Evolutionary conservation across 2,797 vertebrate genomes (phyloP).

Genomic region (Alectoris magna): DNA sequence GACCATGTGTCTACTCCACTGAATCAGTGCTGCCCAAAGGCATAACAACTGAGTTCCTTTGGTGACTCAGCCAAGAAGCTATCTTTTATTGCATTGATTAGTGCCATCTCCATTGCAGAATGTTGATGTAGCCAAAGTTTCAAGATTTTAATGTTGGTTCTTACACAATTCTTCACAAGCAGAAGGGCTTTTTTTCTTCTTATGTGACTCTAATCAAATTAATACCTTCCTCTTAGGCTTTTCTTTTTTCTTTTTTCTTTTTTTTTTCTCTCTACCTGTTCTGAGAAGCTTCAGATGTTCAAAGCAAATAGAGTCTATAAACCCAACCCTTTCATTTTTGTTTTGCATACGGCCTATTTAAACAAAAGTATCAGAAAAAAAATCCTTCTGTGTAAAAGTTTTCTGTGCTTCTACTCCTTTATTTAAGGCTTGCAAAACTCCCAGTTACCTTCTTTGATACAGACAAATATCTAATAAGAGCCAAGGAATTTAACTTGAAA

Average conservation of each 20-base stretch:
- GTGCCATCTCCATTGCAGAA: not conserved
- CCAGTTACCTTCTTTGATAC: not conserved
- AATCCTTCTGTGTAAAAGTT: not conserved
- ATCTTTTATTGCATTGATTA: not conserved
- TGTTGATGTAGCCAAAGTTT: not conserved
- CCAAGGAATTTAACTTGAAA: not conserved
- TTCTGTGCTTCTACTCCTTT: not conserved
- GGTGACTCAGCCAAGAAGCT: not conserved
- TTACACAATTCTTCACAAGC: not conserved
- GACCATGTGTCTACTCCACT: not conserved
- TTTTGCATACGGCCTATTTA: conserved; percentile 11
- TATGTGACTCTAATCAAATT: not conserved
- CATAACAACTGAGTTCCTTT: not conserved
- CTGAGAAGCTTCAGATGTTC: not conserved
- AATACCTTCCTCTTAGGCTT: not conserved
- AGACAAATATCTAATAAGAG: not conserved
- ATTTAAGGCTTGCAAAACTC: not conserved
- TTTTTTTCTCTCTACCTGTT: not conserved
- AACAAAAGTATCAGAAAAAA: not conserved
- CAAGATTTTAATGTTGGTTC: not conserved
- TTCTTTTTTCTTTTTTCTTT: not conserved
- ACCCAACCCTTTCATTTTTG: not conserved
- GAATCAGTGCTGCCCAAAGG: not conserved
- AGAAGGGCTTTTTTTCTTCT: not conserved
- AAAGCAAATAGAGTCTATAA: not conserved